Conservation (phyloP, 2,888 invertebrate species). For the Macrosoma leucophasiata region DNA sequence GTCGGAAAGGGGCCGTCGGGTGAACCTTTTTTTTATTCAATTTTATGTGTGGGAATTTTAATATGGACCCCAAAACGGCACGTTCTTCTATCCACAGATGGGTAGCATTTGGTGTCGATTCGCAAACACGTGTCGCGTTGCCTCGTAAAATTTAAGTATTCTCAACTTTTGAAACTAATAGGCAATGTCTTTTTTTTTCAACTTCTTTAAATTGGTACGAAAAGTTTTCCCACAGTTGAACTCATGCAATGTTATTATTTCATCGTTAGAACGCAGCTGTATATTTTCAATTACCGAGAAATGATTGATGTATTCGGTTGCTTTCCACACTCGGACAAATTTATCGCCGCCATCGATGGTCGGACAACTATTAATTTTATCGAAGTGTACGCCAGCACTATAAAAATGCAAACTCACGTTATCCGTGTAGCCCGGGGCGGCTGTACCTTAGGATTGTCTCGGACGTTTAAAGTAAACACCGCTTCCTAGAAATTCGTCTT, state of each 20-base stretch:
- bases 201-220: too few relatives aligned
- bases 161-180: too few relatives aligned
- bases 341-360: constrained; percentile 61
- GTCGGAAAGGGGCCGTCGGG: constrained; percentile 60
- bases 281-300: constrained; percentile 57
- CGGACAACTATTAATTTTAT: constrained; percentile 60
- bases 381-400: constrained; percentile 36
- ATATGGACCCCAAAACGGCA: constrained; percentile 65
- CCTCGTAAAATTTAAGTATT: constrained; percentile 29
- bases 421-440: too few relatives aligned
- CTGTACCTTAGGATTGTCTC: too few relatives aligned
- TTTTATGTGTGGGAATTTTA: constrained; percentile 74
- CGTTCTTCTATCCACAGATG: constrained; percentile 68
- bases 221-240: too few relatives aligned
- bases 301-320: constrained; percentile 60
- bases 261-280: constrained; percentile 46
- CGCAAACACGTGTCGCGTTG: constrained; percentile 61
- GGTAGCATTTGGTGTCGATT: constrained; percentile 55
- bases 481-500: constrained; percentile 48
- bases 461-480: constrained; percentile 65
- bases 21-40: constrained; percentile 66
- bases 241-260: constrained; percentile 53
- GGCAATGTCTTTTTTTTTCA: too few relatives aligned
- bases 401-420: constrained; percentile 59
- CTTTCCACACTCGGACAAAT: constrained; percentile 57